Evolutionary conservation across 2,797 vertebrate genomes (phyloP).

Genomic region (Pseudotriccus pelzelni): DNA sequence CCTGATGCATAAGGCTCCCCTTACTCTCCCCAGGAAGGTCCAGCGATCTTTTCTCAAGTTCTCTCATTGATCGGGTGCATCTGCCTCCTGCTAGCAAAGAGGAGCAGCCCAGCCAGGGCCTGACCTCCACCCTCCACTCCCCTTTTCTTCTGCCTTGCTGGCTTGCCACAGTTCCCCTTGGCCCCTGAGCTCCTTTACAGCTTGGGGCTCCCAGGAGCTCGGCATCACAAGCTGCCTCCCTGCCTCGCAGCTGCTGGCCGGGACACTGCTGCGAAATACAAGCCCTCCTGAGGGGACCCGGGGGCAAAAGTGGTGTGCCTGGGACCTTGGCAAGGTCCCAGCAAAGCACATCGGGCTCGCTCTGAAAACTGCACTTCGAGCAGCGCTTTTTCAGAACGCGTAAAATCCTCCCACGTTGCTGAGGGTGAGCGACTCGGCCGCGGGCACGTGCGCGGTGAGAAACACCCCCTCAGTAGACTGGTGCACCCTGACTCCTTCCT

Average conservation of each 20-base stretch:
- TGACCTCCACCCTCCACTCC: constrained; percentile 8
- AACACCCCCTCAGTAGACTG: neutral
- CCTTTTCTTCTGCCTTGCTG: neutral
- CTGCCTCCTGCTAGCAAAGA: neutral
- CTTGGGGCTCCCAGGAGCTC: neutral
- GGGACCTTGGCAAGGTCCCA: constrained; percentile 23
- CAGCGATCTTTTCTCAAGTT: constrained; percentile 27
- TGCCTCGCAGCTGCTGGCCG: constrained; percentile 20
- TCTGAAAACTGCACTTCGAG: rapidly evolving
- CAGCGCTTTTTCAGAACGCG: neutral
- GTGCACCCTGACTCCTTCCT: neutral
- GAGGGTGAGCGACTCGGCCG: rapidly evolving
- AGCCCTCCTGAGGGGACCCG: neutral
- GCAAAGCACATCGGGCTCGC: neutral
- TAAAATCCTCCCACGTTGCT: neutral
- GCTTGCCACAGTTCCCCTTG: neutral
- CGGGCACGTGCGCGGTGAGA: rapidly evolving
- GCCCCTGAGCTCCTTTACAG: neutral
- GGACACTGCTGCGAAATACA: neutral
- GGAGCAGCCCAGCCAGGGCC: neutral
- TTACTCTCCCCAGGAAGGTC: neutral
- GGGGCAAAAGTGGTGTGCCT: neutral
- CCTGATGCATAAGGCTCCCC: neutral
- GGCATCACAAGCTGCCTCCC: neutral
- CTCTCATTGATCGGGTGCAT: constrained; percentile 50